These are phyloP conservation scores for Chunga burmeisteri DNA, from an alignment of 2,113 vertebrate genomes.

Conservation along the genomic window DNA sequence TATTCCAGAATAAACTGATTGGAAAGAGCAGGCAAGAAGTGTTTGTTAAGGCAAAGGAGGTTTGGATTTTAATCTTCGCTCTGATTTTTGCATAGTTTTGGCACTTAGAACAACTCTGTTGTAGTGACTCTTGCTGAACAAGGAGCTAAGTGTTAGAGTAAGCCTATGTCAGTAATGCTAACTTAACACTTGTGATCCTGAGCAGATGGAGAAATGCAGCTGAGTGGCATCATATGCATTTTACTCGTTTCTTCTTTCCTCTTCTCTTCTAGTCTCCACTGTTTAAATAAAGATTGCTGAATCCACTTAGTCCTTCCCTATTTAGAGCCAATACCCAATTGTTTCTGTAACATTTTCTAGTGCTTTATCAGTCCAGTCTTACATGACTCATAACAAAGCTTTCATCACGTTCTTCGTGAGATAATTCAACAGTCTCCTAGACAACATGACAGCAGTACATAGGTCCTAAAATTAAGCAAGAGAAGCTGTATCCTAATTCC, in stretches of 20 bases:
- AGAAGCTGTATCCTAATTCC: not conserved
- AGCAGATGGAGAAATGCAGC: not conserved
- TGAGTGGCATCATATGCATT: not conserved
- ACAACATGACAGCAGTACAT: not conserved
- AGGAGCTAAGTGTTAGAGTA: not conserved
- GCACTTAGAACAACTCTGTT: not conserved
- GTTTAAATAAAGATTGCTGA: not conserved
- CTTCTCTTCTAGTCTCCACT: not conserved
- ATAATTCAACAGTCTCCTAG: not conserved
- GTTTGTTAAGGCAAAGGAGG: not conserved
- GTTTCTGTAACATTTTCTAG: not conserved
- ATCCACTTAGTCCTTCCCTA: not conserved
- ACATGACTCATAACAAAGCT: not conserved
- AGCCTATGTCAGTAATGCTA: not conserved
- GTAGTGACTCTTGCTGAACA: not conserved
- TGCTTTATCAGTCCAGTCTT: not conserved
- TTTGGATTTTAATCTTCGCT: not conserved
- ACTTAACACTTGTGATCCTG: not conserved
- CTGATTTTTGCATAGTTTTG: not conserved
- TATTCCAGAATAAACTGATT: not conserved
- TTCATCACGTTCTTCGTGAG: not conserved
- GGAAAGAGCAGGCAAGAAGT: not conserved
- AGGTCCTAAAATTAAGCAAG: not conserved
- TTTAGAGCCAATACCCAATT: not conserved
- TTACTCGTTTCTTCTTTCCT: not conserved